Percentiles rank a stretch among this genome's conserved stretches.
Evolutionary conservation across 2,888 invertebrate genomes (phyloP).

Genomic region (Dromius quadrimaculatus): DNA sequence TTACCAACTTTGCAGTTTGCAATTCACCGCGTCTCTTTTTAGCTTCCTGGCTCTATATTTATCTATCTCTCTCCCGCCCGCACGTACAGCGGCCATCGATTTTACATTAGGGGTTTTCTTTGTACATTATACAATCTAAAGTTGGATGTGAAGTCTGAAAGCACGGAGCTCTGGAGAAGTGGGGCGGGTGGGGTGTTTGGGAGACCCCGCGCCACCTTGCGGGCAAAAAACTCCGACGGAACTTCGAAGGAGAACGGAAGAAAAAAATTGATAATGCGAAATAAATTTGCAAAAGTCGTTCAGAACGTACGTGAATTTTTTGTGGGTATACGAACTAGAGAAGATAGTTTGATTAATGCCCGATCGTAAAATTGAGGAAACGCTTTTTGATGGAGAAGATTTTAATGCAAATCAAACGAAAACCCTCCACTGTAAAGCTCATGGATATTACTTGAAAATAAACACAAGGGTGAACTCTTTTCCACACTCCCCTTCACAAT

Average conservation of each 20-base stretch:
- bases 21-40: conserved; percentile 45
- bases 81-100: conserved; percentile 62
- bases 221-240: conserved; percentile 54
- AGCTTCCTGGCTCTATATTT: conserved; percentile 18
- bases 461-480: neutral
- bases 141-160: conserved; percentile 64
- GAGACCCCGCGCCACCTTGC: conserved; percentile 34
- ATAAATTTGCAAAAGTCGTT: conserved; percentile 64
- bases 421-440: neutral
- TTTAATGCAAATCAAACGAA: conserved; percentile 42
- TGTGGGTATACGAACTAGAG: conserved; percentile 41
- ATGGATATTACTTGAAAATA: neutral
- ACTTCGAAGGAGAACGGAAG: conserved; percentile 62
- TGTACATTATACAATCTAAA: conserved; percentile 69
- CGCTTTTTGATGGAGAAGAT: conserved; percentile 29
- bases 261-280: conserved; percentile 68
- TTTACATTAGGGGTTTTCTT: conserved; percentile 69
- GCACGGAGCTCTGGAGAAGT: too few relatives aligned
- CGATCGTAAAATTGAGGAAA: conserved; percentile 52
- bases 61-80: conserved; percentile 23
- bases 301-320: conserved; percentile 44
- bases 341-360: conserved; percentile 46
- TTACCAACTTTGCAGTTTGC: conserved; percentile 47
- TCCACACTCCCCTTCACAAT: too few relatives aligned
- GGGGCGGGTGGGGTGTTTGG: conserved; percentile 21